phyloP scores from a whole-genome alignment of 2,888 invertebrate genomes.

The Stenchaetothrips biformis region DNA sequence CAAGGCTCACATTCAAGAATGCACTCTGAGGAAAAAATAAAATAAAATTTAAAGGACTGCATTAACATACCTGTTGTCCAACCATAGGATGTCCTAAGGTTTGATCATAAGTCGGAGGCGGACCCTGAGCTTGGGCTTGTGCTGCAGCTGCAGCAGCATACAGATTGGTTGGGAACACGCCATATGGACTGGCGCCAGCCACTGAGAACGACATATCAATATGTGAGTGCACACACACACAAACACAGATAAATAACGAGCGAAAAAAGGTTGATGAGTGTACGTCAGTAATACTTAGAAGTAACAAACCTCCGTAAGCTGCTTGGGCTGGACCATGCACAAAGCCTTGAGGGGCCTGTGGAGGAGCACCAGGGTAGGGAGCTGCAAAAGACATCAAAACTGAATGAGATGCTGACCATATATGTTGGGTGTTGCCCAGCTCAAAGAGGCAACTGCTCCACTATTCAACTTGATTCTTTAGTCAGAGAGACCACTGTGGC shows the following conservation, averaged over 20 bases:
- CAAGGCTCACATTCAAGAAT: conserved; percentile 10
- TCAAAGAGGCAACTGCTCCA: neutral
- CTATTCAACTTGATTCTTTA: neutral
- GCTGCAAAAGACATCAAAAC: conserved; percentile 49
- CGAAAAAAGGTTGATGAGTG: neutral
- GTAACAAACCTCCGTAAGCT: conserved; percentile 47
- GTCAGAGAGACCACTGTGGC: neutral
- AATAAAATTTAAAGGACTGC: neutral
- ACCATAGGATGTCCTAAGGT: conserved; percentile 52
- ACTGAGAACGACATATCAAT: conserved; percentile 44
- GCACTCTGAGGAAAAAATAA: neutral
- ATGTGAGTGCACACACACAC: too few species aligned
- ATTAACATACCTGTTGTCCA: conserved; percentile 47
- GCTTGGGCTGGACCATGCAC: conserved; percentile 60
- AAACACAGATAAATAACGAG: neutral
- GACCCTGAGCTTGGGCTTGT: conserved; percentile 53
- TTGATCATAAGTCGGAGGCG: conserved; percentile 65
- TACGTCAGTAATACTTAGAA: neutral
- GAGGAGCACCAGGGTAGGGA: conserved; percentile 56
- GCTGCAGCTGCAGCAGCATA: conserved; percentile 47
- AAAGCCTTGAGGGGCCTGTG: conserved; percentile 54
- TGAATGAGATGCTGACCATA: neutral
- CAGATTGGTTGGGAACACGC: conserved; percentile 53
- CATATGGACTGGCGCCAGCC: conserved; percentile 58
- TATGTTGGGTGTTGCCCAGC: neutral